Percentiles rank a stretch among this genome's conserved stretches.
Conservation (phyloP, 2,113 vertebrate genomes). For the Castor canadensis region DNA sequence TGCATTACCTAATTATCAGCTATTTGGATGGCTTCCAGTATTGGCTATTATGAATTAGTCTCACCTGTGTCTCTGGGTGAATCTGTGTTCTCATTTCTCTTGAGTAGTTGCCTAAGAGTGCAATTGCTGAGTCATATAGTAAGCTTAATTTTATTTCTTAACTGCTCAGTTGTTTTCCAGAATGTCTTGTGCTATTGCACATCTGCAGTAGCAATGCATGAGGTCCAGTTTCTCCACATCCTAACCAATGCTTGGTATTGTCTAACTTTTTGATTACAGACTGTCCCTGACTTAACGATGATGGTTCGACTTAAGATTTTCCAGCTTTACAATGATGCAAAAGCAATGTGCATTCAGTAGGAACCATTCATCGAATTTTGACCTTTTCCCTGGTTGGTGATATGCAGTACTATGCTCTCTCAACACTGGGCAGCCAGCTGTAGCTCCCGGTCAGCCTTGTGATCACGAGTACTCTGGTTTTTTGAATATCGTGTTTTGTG, state of each 20-base stretch:
- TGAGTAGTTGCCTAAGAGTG: background rate
- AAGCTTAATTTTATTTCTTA: background rate
- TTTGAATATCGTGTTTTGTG: background rate
- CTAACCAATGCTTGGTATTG: slow-evolving; percentile 36
- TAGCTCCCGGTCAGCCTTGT: background rate
- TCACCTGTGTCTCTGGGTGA: background rate
- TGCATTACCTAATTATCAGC: background rate
- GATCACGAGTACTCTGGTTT: background rate
- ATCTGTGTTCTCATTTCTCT: slow-evolving; percentile 16
- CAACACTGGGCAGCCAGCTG: background rate
- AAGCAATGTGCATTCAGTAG: background rate
- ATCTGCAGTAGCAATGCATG: background rate
- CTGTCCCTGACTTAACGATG: background rate
- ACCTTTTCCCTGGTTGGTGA: background rate
- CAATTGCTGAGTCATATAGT: background rate
- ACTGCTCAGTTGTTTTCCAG: background rate
- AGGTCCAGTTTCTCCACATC: background rate
- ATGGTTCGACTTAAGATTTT: background rate
- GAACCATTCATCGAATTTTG: background rate
- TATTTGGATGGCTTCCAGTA: background rate
- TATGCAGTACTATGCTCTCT: background rate
- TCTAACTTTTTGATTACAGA: slow-evolving; percentile 42
- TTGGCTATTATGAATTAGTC: background rate
- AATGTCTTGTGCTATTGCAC: background rate
- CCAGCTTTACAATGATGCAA: background rate